Evolutionary conservation across 2,888 invertebrate genomes (phyloP).

Genomic region (Ephialtes manifestator): DNA sequence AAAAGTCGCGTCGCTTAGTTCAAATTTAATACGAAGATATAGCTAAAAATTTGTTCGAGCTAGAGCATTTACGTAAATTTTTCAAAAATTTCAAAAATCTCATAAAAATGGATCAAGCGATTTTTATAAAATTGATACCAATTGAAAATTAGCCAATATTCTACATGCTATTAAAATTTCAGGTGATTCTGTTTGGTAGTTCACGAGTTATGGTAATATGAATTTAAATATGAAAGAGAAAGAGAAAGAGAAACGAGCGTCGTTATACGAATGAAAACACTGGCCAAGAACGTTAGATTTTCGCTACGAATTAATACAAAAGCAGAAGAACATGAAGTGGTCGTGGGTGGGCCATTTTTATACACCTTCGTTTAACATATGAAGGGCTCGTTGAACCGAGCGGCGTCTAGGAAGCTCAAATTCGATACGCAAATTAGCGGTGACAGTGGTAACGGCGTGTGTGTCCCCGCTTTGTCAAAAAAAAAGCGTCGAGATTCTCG

Average conservation of each 20-base stretch:
- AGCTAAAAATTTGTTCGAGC: too few relatives aligned
- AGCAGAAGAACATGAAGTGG: constrained; percentile 47
- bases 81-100: too few relatives aligned
- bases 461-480: constrained; percentile 75
- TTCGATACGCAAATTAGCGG: constrained; percentile 70
- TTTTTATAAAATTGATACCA: too few relatives aligned
- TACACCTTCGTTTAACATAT: constrained; percentile 68
- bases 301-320: constrained; percentile 66
- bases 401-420: constrained; percentile 47
- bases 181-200: too few relatives aligned
- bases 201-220: too few relatives aligned
- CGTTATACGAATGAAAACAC: constrained; percentile 56
- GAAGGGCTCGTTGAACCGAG: constrained; percentile 60
- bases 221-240: too few relatives aligned
- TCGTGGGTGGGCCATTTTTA: constrained; percentile 66
- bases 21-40: too few relatives aligned
- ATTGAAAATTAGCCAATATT: too few relatives aligned
- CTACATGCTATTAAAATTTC: too few relatives aligned
- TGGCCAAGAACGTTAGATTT: constrained; percentile 64
- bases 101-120: too few relatives aligned
- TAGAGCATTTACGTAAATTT: too few relatives aligned
- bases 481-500: constrained; percentile 48
- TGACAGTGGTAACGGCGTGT: constrained; percentile 54
- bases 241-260: constrained; percentile 24
- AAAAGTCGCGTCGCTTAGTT: too few relatives aligned